Base-by-base conservation (phyloP, 2,797 vertebrate species). In the Lithobates sylvaticus region DNA sequence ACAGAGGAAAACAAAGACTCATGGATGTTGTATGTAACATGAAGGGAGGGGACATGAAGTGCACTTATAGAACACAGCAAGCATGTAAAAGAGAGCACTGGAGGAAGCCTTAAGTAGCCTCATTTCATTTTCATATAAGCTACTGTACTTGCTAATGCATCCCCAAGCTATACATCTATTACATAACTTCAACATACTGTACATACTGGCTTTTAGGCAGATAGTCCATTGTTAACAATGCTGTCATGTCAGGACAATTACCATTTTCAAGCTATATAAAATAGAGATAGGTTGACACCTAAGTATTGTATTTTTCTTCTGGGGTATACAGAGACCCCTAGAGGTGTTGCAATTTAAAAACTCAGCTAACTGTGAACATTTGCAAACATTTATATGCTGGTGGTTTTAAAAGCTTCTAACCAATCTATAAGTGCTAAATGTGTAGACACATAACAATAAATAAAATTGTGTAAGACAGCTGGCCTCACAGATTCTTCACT, bases 381-480 rank as follows among this genome's bases (percentile, higher is more conserved):
- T 84, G 36, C 58, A 79, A 77, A 86, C 44, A 71, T 77, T 23
- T 75, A 44, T 78, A 84, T 84, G 76, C 86, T 87, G 76, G 71
- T 80, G 76, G 69, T 80, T 44, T 21, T 68, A 68, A 83, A 83
- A 71, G 58, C 74, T 74, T 76, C 72, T 27, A 80, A 83, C 29
- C 50, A 32, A 71, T 83, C 74, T 78, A 58, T 69, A 83, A 87
- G 81, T 86, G 78, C 80, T 73, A 69, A 65, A 39, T 39, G 61
- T 78, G 54, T 77, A 36, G 42, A 78, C 67, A 65, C 36, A 83
- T 58, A 32, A 26, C 71, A 75, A 67, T 3, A 80, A 74, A 79
- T 16, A 13, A 70, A 73, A 80, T 21, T 44, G 47, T 83, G 73
- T 83, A 76, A 80, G 76, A 87, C 64, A 76, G 26, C 26, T 29